These are phyloP conservation scores for Pygoscelis adeliae DNA, from an alignment of 2,113 vertebrate genomes.

Conservation along the genomic window DNA sequence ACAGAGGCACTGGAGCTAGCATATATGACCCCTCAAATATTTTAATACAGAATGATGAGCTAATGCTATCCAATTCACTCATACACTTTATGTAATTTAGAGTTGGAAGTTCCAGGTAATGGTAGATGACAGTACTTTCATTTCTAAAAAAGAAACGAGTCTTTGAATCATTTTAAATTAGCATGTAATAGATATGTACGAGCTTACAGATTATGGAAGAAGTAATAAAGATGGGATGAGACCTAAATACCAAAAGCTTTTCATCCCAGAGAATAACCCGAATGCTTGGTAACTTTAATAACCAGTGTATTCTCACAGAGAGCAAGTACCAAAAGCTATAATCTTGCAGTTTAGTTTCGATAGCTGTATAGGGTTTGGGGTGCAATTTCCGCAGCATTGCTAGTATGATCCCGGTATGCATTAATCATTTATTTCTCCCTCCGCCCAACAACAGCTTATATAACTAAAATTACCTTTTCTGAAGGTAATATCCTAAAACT, in stretches of 20 bases:
- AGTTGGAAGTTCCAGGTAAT: not conserved
- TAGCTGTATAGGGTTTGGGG: not conserved
- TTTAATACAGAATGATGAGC: not conserved
- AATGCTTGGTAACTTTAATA: not conserved
- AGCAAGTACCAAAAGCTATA: not conserved
- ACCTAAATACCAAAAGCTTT: conserved; percentile 1
- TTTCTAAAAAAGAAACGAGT: not conserved
- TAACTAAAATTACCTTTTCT: not conserved
- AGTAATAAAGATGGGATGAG: not conserved
- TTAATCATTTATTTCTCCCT: not conserved
- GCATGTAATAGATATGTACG: not conserved
- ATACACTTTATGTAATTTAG: not conserved
- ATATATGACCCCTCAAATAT: not conserved
- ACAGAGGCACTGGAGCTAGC: not conserved
- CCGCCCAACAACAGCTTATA: not conserved
- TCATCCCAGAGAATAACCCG: not conserved
- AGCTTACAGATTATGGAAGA: not conserved
- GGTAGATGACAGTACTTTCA: not conserved
- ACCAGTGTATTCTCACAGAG: not conserved
- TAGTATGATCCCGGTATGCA: not conserved
- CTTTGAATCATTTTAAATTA: not conserved
- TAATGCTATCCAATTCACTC: not conserved
- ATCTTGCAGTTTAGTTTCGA: not conserved
- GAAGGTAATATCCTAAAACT: not conserved
- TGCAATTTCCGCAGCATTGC: not conserved